Percentiles rank a stretch among this genome's conserved stretches.
These are phyloP conservation scores for Cisticola juncidis DNA, from an alignment of 2,113 vertebrate species.

Conservation along the genomic window DNA sequence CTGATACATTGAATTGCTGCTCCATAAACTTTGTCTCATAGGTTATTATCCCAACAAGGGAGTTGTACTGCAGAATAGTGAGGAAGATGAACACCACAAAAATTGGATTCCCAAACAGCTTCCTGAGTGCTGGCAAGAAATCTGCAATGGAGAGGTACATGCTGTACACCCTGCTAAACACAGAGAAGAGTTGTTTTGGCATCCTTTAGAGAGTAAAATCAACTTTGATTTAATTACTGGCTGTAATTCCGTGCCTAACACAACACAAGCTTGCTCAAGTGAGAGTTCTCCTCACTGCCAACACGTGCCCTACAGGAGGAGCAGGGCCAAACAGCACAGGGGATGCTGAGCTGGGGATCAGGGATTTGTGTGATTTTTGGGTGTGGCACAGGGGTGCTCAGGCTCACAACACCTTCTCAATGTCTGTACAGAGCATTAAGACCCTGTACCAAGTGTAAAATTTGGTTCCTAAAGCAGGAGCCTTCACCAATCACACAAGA, in stretches of 20 bases:
- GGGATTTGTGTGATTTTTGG: too few species aligned
- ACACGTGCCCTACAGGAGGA: background rate
- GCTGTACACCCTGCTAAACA: slow-evolving; percentile 18
- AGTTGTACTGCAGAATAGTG: slow-evolving; percentile 81
- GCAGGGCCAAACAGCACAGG: background rate
- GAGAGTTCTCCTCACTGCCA: background rate
- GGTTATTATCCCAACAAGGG: slow-evolving; percentile 79
- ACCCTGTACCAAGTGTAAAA: background rate
- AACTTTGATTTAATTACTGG: background rate
- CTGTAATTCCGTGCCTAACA: background rate
- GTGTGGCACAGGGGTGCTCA: background rate
- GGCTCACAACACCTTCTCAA: background rate
- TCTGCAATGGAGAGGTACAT: slow-evolving; percentile 67
- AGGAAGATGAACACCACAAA: slow-evolving; percentile 81
- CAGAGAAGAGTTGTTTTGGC: background rate
- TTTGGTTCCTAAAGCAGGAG: background rate
- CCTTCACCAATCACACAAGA: background rate
- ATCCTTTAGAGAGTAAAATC: background rate
- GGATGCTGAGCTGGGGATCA: background rate
- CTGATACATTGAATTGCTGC: slow-evolving; percentile 86
- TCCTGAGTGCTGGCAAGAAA: slow-evolving; percentile 82
- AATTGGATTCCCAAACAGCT: slow-evolving; percentile 76
- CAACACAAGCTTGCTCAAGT: background rate
- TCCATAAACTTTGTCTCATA: slow-evolving; percentile 91
- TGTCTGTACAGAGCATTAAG: background rate